phyloP scores from a whole-genome alignment of 1,140 invertebrate species.

The Diabrotica undecimpunctata region DNA sequence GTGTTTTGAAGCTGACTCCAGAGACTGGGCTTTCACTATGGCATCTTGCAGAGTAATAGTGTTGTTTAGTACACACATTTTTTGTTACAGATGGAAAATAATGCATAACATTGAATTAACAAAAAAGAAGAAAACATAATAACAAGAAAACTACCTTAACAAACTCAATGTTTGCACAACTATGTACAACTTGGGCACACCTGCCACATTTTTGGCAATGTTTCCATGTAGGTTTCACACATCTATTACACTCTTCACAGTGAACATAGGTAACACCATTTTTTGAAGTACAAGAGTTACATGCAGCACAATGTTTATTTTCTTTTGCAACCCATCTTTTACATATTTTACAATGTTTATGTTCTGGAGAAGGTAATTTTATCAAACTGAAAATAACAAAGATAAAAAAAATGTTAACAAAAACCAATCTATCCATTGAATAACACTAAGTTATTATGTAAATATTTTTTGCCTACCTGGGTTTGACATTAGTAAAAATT shows the following conservation, averaged over 20 bases:
- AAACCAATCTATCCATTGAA: too few relatives aligned
- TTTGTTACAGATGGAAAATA: too few relatives aligned
- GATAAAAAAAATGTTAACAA: slow-evolving; percentile 12
- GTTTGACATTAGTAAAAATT: slow-evolving; percentile 77
- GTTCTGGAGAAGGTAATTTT: slow-evolving; percentile 63
- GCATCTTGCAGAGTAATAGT: too few relatives aligned
- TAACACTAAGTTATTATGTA: too few relatives aligned
- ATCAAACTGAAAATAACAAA: slow-evolving; percentile 55
- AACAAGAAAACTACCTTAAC: slow-evolving; percentile 32
- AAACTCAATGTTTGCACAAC: slow-evolving; percentile 54
- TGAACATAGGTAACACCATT: slow-evolving; percentile 77
- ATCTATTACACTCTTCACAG: slow-evolving; percentile 70
- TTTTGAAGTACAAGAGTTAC: slow-evolving; percentile 73
- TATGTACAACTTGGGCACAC: slow-evolving; percentile 62
- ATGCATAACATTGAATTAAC: too few relatives aligned
- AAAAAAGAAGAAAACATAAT: too few relatives aligned
- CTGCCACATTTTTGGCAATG: slow-evolving; percentile 70
- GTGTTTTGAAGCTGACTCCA: too few relatives aligned
- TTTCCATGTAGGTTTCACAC: slow-evolving; percentile 79
- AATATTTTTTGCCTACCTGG: slow-evolving; percentile 36
- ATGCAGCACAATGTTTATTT: slow-evolving; percentile 74
- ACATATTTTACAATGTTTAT: slow-evolving; percentile 72
- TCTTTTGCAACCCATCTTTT: slow-evolving; percentile 63
- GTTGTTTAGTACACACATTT: too few relatives aligned
- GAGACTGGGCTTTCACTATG: too few relatives aligned